Evolutionary conservation across 2,888 invertebrate genomes (phyloP).

Genomic region (Nycteola revayana): DNA sequence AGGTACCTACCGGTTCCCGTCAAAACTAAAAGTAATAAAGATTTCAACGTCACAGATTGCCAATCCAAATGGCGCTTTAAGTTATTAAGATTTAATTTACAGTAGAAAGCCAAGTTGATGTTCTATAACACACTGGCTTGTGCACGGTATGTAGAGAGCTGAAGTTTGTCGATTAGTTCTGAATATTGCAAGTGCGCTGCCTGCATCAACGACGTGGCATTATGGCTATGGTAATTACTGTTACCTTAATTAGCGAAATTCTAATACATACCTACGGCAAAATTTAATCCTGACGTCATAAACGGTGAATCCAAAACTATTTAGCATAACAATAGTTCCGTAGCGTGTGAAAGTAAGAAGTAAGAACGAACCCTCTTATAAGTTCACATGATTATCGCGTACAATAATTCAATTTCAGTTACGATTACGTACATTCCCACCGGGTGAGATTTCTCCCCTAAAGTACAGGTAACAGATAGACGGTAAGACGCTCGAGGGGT

Average conservation of each 20-base stretch:
- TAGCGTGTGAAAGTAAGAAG: slow-evolving; percentile 74
- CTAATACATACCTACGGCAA: slow-evolving; percentile 31
- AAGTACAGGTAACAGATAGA: slow-evolving; percentile 74
- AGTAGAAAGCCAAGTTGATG: no score
- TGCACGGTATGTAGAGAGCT: slow-evolving; percentile 9
- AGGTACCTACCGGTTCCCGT: background rate
- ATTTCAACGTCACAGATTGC: no score
- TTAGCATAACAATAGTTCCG: slow-evolving; percentile 52
- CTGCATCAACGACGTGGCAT: slow-evolving; percentile 24
- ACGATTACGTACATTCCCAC: slow-evolving; percentile 71
- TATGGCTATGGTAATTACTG: slow-evolving; percentile 26
- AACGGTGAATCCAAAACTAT: slow-evolving; percentile 33
- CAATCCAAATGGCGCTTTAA: no score
- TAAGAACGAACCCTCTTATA: slow-evolving; percentile 59
- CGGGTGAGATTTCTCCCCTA: slow-evolving; percentile 73
- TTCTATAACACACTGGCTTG: no score
- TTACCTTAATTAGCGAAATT: slow-evolving; percentile 24
- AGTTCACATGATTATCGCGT: slow-evolving; percentile 57
- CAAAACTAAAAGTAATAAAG: no score
- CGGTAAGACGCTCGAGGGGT: slow-evolving; percentile 74
- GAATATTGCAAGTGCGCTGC: slow-evolving; percentile 33
- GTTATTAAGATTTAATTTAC: no score
- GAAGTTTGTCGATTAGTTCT: slow-evolving; percentile 39
- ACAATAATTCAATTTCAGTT: slow-evolving; percentile 71
- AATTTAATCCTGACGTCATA: slow-evolving; percentile 27